Evolutionary conservation across 1,140 invertebrate genomes (phyloP).

Genomic region (Cherax quadricarinatus): DNA sequence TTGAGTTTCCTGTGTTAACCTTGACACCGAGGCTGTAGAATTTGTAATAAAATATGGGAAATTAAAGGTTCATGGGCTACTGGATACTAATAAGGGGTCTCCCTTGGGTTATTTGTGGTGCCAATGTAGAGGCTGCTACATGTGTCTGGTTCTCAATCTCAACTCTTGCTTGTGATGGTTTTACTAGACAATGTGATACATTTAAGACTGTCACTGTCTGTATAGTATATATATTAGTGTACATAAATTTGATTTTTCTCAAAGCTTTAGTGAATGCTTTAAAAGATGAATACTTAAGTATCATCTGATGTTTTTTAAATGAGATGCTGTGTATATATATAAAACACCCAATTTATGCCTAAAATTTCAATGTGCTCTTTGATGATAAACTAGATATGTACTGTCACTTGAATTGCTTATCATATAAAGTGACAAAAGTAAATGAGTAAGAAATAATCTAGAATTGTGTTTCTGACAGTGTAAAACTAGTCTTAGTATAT

Average conservation of each 20-base stretch:
- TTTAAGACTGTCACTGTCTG: neutral
- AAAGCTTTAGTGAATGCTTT: neutral
- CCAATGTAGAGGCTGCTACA: neutral
- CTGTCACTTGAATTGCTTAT: neutral
- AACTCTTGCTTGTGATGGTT: neutral
- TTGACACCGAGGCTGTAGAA: neutral
- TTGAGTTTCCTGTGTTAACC: neutral
- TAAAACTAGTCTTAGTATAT: too few relatives aligned
- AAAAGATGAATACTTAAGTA: neutral
- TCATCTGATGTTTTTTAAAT: neutral
- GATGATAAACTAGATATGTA: neutral
- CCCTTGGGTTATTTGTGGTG: neutral
- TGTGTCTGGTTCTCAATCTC: neutral
- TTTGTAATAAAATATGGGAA: neutral
- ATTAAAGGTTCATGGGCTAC: neutral
- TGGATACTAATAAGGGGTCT: neutral
- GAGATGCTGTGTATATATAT: neutral
- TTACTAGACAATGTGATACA: neutral
- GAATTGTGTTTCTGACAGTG: too few relatives aligned
- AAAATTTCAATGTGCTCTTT: neutral
- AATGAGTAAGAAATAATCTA: too few relatives aligned
- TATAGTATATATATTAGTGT: neutral
- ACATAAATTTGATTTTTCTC: neutral
- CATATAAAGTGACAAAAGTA: too few relatives aligned
- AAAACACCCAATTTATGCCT: neutral